Evolutionary conservation across 2,888 invertebrate species (phyloP).

Genomic region (Pheosia tremula): DNA sequence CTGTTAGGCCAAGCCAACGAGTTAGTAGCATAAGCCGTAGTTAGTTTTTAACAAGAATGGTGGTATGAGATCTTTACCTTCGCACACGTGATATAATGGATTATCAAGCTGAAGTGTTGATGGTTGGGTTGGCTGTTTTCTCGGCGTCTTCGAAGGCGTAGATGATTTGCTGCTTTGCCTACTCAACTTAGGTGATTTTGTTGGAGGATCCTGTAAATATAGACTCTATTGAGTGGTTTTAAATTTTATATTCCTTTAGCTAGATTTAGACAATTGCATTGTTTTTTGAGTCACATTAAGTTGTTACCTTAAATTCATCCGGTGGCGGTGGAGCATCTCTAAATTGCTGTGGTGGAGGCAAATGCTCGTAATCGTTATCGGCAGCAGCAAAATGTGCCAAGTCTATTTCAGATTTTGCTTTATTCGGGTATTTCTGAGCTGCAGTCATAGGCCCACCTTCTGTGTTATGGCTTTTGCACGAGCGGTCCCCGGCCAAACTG

Average conservation of each 20-base stretch:
- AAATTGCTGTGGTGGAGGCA: constrained; percentile 94
- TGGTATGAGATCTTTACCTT: constrained; percentile 77
- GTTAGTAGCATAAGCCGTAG: constrained; percentile 57
- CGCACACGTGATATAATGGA: constrained; percentile 92
- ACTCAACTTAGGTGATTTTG: constrained; percentile 73
- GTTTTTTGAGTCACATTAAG: constrained; percentile 7
- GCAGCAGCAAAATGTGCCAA: constrained; percentile 77
- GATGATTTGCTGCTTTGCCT: constrained; percentile 77
- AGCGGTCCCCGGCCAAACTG: constrained; percentile 71
- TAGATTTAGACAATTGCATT: neutral
- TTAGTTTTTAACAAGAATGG: constrained; percentile 43
- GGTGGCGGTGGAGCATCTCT: constrained; percentile 92
- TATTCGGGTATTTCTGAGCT: constrained; percentile 70
- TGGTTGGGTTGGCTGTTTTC: constrained; percentile 61
- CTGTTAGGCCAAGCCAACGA: constrained; percentile 60
- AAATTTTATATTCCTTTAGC: neutral
- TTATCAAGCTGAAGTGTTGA: constrained; percentile 85
- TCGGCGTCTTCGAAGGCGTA: constrained; percentile 72
- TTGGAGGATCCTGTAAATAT: constrained; percentile 70
- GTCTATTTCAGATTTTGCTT: constrained; percentile 86
- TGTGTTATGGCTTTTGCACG: constrained; percentile 63
- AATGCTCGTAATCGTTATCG: constrained; percentile 88
- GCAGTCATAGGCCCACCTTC: constrained; percentile 55
- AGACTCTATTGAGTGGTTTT: neutral
- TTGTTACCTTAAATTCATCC: constrained; percentile 85